These are phyloP conservation scores for Leptopilina drosophilae DNA, from an alignment of 2,888 invertebrate species.

Conservation along the genomic window DNA sequence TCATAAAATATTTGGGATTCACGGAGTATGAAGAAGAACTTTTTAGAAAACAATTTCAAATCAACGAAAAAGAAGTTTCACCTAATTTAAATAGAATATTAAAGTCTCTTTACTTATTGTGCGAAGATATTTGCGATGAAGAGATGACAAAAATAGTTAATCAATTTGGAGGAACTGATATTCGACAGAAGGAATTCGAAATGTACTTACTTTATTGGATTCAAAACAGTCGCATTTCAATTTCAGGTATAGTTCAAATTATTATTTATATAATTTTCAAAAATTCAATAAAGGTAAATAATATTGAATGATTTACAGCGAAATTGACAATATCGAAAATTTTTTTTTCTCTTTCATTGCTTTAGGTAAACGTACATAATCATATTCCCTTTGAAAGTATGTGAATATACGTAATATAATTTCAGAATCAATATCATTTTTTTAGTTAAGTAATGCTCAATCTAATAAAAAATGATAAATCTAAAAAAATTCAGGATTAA, in stretches of 20 bases:
- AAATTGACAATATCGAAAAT: too few species aligned
- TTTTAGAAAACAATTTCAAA: background rate
- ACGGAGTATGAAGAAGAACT: background rate
- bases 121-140: background rate
- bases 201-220: slow-evolving; percentile 2
- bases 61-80: background rate
- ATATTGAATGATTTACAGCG: too few species aligned
- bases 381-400: too few species aligned
- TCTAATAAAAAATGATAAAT: too few species aligned
- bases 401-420: too few species aligned
- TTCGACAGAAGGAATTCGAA: slow-evolving; percentile 1
- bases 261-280: too few species aligned
- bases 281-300: too few species aligned
- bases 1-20: background rate
- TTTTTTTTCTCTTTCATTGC: too few species aligned
- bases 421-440: too few species aligned
- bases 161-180: background rate
- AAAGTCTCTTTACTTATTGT: background rate
- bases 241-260: background rate
- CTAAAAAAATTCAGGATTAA: too few species aligned
- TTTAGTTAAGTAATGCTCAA: too few species aligned
- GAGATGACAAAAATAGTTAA: background rate
- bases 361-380: too few species aligned
- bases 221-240: background rate
- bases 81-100: slow-evolving; percentile 16